Percentiles rank a stretch among this genome's conserved stretches.
These are phyloP conservation scores for Pomatostomus ruficeps DNA, from an alignment of 2,113 vertebrate species.

Conservation along the genomic window DNA sequence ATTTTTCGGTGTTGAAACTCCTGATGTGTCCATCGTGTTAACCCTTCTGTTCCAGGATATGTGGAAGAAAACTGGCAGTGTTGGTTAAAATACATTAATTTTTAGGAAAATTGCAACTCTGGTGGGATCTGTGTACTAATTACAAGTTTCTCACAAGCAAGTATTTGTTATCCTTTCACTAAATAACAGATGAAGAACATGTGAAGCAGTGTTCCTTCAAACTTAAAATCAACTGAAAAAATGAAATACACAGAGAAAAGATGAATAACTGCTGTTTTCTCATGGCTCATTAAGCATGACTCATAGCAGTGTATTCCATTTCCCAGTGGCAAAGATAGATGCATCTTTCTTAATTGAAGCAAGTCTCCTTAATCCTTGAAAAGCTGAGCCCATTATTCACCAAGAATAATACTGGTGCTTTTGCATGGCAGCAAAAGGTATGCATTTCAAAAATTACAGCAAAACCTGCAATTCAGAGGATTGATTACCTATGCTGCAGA, in stretches of 20 bases:
- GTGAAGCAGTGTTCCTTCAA: neutral
- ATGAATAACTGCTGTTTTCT: conserved; percentile 15
- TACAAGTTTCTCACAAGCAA: neutral
- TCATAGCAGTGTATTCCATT: conserved; percentile 1
- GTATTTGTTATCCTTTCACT: neutral
- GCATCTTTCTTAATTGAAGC: conserved; percentile 39
- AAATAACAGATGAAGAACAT: neutral
- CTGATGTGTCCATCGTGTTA: neutral
- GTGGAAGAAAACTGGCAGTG: neutral
- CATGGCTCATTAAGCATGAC: neutral
- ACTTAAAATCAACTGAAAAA: neutral
- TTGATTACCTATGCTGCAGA: neutral
- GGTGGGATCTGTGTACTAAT: neutral
- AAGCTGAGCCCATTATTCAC: neutral
- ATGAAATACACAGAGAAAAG: neutral
- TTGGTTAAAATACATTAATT: neutral
- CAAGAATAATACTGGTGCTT: neutral
- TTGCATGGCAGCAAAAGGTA: neutral
- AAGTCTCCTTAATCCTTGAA: neutral
- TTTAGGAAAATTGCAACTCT: neutral
- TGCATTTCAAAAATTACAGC: neutral
- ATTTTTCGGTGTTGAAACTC: neutral
- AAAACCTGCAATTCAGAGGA: neutral
- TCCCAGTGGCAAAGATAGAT: conserved; percentile 37
- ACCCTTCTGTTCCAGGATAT: neutral